Evolutionary conservation across 92 coral and sea anemone genomes (phyloP).

Genomic region (Virgularia gustaviana): DNA sequence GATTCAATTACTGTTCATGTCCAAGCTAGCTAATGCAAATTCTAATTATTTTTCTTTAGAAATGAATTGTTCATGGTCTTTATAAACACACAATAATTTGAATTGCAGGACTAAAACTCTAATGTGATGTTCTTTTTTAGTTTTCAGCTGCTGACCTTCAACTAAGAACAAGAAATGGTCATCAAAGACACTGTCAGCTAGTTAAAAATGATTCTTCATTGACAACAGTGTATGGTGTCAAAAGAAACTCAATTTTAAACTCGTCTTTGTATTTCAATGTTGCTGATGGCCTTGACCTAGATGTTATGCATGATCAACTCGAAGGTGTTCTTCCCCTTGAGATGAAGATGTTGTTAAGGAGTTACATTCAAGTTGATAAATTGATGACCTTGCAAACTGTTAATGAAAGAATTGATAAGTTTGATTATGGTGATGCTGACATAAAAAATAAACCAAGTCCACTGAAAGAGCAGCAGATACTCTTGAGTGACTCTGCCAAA

Average conservation of each 20-base stretch:
- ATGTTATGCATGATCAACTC: constrained; percentile 75
- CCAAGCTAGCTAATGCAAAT: no score
- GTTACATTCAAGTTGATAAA: constrained; percentile 33
- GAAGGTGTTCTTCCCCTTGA: constrained; percentile 72
- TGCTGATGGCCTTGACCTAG: constrained; percentile 56
- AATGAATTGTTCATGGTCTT: no score
- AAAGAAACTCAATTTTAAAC: constrained; percentile 48
- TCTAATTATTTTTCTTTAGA: no score
- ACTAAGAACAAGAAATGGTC: constrained; percentile 49
- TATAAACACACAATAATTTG: no score
- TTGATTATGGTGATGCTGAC: constrained; percentile 43
- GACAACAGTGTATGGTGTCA: constrained; percentile 57
- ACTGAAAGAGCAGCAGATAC: constrained; percentile 46
- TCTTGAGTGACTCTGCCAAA: constrained; percentile 5
- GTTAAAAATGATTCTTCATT: constrained; percentile 51
- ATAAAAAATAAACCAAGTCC: constrained; percentile 60
- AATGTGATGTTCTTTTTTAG: no score
- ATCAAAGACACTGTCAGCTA: constrained; percentile 55
- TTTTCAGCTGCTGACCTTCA: constrained; percentile 49
- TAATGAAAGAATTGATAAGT: constrained; percentile 43
- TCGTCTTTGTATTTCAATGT: constrained; percentile 59
- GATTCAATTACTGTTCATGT: no score
- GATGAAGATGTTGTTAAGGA: constrained; percentile 43
- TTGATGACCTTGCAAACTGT: constrained; percentile 42
- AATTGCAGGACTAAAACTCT: background rate